Evolutionary conservation across 2,113 vertebrate genomes (phyloP).

Genomic region (Pardalotus punctatus): DNA sequence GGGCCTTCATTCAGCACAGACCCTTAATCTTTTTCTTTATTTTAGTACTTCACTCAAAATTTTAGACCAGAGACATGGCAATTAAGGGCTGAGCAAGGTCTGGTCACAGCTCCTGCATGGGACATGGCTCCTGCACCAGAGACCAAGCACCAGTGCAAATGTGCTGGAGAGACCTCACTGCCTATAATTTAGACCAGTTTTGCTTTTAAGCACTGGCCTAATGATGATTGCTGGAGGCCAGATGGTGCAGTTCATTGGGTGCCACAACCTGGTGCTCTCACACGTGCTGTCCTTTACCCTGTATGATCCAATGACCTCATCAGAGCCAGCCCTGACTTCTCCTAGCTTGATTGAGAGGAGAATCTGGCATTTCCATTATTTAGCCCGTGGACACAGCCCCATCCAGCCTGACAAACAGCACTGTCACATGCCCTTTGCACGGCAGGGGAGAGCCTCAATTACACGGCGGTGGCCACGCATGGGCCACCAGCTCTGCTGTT

Average conservation of each 20-base stretch:
- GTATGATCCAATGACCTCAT: not conserved
- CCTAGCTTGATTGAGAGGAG: not conserved
- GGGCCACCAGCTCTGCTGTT: conserved; percentile 39
- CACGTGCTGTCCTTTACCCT: not conserved
- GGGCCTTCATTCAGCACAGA: not conserved
- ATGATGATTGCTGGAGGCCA: not conserved
- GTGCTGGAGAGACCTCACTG: not conserved
- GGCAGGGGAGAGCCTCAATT: conserved; percentile 8
- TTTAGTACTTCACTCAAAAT: not conserved
- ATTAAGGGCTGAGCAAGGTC: not conserved
- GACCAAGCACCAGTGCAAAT: not conserved
- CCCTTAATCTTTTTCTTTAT: not conserved
- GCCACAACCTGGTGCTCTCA: not conserved
- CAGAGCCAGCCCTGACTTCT: not conserved
- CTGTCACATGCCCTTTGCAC: not conserved
- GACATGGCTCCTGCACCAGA: not conserved
- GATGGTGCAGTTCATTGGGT: fast-evolving
- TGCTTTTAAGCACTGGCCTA: not conserved
- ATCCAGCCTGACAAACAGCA: not conserved
- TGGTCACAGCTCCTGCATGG: not conserved
- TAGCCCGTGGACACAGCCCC: not conserved
- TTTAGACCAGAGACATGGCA: not conserved
- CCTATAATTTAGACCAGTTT: not conserved
- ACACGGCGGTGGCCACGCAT: not conserved
- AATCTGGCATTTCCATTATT: not conserved